Evolutionary conservation across 2,888 invertebrate species (phyloP), one percentile per base, ranked within the genome.

Genomic region (Tanypteryx hageni): DNA sequence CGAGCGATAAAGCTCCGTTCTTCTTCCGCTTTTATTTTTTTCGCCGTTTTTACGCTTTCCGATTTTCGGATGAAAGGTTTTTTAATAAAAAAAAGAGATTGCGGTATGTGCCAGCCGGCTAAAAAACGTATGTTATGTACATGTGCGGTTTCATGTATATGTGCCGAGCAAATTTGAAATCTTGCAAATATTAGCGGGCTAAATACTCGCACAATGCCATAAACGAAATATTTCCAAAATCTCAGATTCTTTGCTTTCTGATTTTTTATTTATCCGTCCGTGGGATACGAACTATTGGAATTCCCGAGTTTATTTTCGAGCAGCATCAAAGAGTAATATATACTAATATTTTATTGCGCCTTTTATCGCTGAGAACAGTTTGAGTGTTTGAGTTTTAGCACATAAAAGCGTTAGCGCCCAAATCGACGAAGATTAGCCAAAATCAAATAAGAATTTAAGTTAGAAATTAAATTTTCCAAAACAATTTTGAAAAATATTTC

Each of bases 41-140:
- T 68, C 68, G n/a, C n/a, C 68, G 10, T n/a, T 68, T 76, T 76
- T 76, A 76, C 22, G 27, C 68, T 76, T 27, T 13, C 76, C 76
- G 76, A 76, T 76, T 76, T 76, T 76, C 76, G 76, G 76, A 18
- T 68, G 68, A 13, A n/a, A 68, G 22, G 22, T 76, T 76, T 76
- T 76, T 76, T 68, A 13, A 22, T 9, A 22, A 76, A 27, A 76
- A 76, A 76, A 76, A 27, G 27, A 76, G 76, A 22, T 13, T 76
- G 22, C 13, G 76, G 76, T 27, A 76, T 76, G 76, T 76, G 27
- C 22, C 76, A 27, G 76, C 76, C 22, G 22, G 27, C 76, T 27
- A 76, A 76, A 76, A 76, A 76, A 27, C 76, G 22, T 22, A n/a
- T 22, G 76, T 76, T 76, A 22, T 27, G 76, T 27, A 22, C 76